These are phyloP conservation scores for Eurytoma adleriae DNA, from an alignment of 2,888 invertebrate species.

Conservation along the genomic window DNA sequence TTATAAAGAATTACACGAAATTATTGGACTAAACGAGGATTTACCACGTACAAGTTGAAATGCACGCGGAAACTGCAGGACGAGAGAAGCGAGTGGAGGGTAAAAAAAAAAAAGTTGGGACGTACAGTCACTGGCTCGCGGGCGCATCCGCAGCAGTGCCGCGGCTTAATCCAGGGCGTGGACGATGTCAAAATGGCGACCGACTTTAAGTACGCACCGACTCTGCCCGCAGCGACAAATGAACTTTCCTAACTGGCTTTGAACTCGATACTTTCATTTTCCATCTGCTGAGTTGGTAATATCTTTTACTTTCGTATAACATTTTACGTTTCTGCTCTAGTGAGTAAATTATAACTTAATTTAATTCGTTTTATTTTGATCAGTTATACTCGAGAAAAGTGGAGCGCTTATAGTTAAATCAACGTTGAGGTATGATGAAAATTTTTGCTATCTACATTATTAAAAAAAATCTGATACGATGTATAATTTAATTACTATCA, in stretches of 20 bases:
- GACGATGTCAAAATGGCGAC: conserved; percentile 62
- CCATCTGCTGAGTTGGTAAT: no score
- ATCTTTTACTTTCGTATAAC: background rate
- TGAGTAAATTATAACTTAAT: background rate
- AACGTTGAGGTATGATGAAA: no score
- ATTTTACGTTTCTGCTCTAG: background rate
- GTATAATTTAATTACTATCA: no score
- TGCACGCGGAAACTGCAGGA: no score
- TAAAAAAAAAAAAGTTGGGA: background rate
- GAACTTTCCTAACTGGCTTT: conserved; percentile 6
- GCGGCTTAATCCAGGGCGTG: conserved; percentile 51
- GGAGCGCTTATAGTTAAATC: no score
- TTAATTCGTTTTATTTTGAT: background rate
- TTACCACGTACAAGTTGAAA: no score
- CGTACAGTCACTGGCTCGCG: background rate
- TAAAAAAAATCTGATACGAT: no score
- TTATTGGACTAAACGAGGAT: no score
- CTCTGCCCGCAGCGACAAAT: background rate
- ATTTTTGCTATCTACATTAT: no score
- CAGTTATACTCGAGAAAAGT: no score
- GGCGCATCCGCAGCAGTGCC: conserved; percentile 18
- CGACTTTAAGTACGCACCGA: conserved; percentile 40
- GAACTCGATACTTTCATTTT: background rate
- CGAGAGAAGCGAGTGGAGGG: background rate
- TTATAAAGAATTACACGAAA: no score